Percentiles rank a stretch among this genome's conserved stretches.
Conservation (phyloP, 2,888 invertebrate genomes). For the Cecidostiba fungosa region DNA sequence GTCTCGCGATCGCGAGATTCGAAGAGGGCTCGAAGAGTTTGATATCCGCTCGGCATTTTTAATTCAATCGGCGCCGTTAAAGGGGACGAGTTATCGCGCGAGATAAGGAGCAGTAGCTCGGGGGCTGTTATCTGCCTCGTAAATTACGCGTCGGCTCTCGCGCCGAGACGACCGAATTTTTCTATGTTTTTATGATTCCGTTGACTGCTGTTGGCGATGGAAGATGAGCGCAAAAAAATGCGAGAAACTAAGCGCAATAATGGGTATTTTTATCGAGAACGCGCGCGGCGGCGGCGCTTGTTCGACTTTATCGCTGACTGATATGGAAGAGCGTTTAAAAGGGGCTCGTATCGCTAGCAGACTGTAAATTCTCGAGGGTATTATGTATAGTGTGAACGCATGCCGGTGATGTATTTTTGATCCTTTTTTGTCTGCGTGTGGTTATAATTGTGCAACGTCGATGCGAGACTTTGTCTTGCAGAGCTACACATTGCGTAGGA, state of each 20-base stretch:
- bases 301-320: constrained; percentile 22
- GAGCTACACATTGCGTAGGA: not conserved
- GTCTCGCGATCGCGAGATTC: constrained; percentile 9
- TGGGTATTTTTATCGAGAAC: not conserved
- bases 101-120: constrained; percentile 33
- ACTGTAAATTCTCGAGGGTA: constrained; percentile 14
- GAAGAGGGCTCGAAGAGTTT: not conserved
- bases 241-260: constrained; percentile 37
- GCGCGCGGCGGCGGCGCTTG: not conserved
- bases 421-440: not conserved
- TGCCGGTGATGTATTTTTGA: not conserved
- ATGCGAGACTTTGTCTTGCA: not conserved
- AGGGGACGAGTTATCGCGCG: constrained; percentile 51
- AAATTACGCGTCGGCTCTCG: constrained; percentile 27
- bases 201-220: not conserved
- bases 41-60: constrained; percentile 43
- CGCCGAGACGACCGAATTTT: constrained; percentile 26
- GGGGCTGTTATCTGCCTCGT: constrained; percentile 54
- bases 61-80: constrained; percentile 57
- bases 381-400: not conserved
- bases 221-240: constrained; percentile 13
- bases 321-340: not conserved
- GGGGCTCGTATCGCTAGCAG: not conserved
- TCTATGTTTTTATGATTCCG: constrained; percentile 43
- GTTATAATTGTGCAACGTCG: not conserved